These are phyloP conservation scores for Sycophaga agraensis DNA, from an alignment of 1,140 invertebrate genomes.

Conservation along the genomic window DNA sequence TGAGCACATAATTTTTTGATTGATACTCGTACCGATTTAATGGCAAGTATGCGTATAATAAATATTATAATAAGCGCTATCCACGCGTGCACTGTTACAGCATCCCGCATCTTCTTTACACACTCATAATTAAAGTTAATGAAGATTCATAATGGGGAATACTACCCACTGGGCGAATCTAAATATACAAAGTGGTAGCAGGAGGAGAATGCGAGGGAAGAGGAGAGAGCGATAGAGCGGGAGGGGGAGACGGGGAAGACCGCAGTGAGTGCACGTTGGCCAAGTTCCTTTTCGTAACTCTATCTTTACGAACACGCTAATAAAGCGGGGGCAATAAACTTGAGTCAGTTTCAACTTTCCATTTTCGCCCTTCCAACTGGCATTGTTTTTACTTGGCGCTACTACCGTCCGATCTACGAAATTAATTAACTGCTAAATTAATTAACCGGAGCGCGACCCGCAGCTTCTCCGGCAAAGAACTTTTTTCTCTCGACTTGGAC, in stretches of 20 bases:
- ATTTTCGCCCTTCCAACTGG: neutral
- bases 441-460: neutral
- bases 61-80: too few species aligned
- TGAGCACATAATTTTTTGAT: too few species aligned
- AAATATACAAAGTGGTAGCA: slow-evolving; percentile 13
- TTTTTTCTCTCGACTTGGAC: neutral
- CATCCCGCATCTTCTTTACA: too few species aligned
- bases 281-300: slow-evolving; percentile 9
- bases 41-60: too few species aligned
- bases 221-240: too few species aligned
- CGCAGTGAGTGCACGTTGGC: neutral
- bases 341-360: slow-evolving; percentile 13
- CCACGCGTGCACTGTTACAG: too few species aligned
- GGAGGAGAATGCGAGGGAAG: too few species aligned
- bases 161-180: slow-evolving; percentile 6
- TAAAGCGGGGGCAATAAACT: slow-evolving; percentile 26
- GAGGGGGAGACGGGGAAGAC: too few species aligned
- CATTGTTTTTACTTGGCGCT: neutral
- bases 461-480: neutral
- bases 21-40: too few species aligned
- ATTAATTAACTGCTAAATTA: slow-evolving; percentile 28
- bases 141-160: slow-evolving; percentile 17
- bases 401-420: neutral
- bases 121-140: slow-evolving; percentile 19
- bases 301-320: slow-evolving; percentile 21